Evolutionary conservation across 1,140 invertebrate species (phyloP).

Genomic region (Aphelenchoides besseyi): DNA sequence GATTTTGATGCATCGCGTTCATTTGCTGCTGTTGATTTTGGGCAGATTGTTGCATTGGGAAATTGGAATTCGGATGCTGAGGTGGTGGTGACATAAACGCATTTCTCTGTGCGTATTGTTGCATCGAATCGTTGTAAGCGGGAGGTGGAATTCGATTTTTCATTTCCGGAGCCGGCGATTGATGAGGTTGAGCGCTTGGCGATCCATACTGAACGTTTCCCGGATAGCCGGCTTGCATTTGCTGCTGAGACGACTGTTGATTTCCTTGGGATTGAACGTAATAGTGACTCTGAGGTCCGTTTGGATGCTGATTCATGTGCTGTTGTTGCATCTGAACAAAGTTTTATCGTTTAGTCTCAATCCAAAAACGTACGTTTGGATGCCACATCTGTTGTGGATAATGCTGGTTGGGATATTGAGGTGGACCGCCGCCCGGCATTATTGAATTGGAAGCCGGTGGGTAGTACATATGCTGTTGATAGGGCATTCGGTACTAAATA

Average conservation of each 20-base stretch:
- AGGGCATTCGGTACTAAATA: conserved; percentile 16
- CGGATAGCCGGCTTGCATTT: conserved; percentile 29
- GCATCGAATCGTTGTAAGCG: conserved; percentile 18
- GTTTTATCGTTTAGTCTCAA: no score
- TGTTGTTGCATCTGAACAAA: conserved; percentile 18
- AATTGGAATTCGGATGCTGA: neutral
- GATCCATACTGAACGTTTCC: neutral
- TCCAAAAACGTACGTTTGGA: conserved; percentile 6
- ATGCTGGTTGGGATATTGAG: neutral
- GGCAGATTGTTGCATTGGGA: neutral
- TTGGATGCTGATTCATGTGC: neutral
- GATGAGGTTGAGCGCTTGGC: neutral
- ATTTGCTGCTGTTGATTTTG: conserved; percentile 31
- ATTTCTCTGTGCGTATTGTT: conserved; percentile 14
- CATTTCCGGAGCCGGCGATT: neutral
- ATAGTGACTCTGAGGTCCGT: no score
- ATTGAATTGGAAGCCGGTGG: neutral
- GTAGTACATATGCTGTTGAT: neutral
- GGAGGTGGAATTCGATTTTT: neutral
- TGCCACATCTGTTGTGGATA: conserved; percentile 21
- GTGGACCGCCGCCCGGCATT: neutral
- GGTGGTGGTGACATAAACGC: conserved; percentile 8
- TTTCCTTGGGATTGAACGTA: no score
- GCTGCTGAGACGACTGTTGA: no score
- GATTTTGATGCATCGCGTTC: conserved; percentile 30